Conservation (phyloP, 2,113 vertebrate species). For the Plectropomus leopardus region DNA sequence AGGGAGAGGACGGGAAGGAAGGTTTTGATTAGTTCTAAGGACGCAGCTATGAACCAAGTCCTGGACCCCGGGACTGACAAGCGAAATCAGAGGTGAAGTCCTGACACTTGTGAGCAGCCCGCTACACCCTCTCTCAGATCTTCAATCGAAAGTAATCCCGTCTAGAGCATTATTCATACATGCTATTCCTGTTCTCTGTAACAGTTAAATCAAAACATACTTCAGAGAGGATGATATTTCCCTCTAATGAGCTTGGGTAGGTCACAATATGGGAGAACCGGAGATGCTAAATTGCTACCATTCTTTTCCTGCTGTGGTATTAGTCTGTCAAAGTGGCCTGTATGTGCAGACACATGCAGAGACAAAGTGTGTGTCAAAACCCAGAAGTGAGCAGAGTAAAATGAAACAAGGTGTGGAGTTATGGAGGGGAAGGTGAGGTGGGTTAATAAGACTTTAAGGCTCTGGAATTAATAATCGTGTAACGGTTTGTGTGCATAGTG, state of each 20-base stretch:
- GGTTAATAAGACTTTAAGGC: constrained; percentile 29
- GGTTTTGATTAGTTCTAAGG: constrained; percentile 67
- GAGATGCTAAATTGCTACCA: constrained; percentile 70
- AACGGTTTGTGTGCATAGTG: constrained; percentile 9
- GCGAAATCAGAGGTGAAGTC: constrained; percentile 71
- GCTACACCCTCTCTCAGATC: constrained; percentile 41
- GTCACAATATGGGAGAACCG: constrained; percentile 47
- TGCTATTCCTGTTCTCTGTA: constrained; percentile 19
- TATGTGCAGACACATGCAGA: constrained; percentile 43
- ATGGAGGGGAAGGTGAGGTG: constrained; percentile 33
- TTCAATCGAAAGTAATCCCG: constrained; percentile 29
- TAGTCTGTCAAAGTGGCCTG: constrained; percentile 35
- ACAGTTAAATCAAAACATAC: constrained; percentile 55
- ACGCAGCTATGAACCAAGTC: constrained; percentile 13
- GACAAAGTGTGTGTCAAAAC: constrained; percentile 60
- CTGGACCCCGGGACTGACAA: constrained; percentile 54
- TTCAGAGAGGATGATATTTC: constrained; percentile 57
- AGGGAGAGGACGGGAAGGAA: neutral
- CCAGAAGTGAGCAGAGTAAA: constrained; percentile 53
- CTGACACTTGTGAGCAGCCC: constrained; percentile 32
- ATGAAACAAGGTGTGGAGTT: constrained; percentile 64
- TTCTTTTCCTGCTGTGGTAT: constrained; percentile 46
- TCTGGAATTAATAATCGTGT: constrained; percentile 55
- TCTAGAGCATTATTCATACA: constrained; percentile 36
- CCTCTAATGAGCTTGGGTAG: constrained; percentile 53